Evolutionary conservation across 2,113 vertebrate genomes (phyloP).

Genomic region (Gobiocypris rarus): DNA sequence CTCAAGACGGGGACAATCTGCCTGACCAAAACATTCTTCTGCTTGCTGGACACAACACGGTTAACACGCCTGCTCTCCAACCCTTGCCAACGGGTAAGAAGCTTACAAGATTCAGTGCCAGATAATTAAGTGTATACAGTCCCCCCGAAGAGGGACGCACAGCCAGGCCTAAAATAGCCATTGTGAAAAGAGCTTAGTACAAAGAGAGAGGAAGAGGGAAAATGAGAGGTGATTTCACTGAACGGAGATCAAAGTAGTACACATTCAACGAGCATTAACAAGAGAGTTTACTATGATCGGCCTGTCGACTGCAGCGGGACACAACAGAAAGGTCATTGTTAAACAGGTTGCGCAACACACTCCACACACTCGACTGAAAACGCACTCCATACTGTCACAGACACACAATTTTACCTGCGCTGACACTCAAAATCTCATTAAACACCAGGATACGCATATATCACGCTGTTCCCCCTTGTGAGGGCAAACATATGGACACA

Average conservation of each 20-base stretch:
- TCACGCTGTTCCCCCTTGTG: not conserved
- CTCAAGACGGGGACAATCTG: not conserved
- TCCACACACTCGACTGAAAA: not conserved
- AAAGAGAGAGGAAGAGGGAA: constrained; percentile 15
- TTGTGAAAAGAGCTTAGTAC: constrained; percentile 49
- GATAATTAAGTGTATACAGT: constrained; percentile 60
- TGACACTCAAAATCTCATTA: not conserved
- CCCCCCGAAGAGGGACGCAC: constrained; percentile 38
- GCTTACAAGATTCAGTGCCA: constrained; percentile 52
- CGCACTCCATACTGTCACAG: constrained; percentile 15
- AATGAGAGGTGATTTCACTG: not conserved
- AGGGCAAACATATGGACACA: not conserved
- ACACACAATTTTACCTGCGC: not conserved
- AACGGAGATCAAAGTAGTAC: constrained; percentile 12
- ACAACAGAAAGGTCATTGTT: constrained; percentile 12
- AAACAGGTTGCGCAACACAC: not conserved
- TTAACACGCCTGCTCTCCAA: constrained; percentile 41
- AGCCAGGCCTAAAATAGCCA: constrained; percentile 54
- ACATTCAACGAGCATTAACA: not conserved
- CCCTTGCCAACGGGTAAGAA: constrained; percentile 40
- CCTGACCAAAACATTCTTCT: not conserved
- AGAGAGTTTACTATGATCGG: not conserved
- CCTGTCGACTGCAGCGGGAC: constrained; percentile 1
- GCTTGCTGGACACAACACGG: constrained; percentile 9
- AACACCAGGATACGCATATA: not conserved